These are phyloP conservation scores for Helostoma temminkii DNA, from an alignment of 2,797 vertebrate genomes.

Conservation along the genomic window DNA sequence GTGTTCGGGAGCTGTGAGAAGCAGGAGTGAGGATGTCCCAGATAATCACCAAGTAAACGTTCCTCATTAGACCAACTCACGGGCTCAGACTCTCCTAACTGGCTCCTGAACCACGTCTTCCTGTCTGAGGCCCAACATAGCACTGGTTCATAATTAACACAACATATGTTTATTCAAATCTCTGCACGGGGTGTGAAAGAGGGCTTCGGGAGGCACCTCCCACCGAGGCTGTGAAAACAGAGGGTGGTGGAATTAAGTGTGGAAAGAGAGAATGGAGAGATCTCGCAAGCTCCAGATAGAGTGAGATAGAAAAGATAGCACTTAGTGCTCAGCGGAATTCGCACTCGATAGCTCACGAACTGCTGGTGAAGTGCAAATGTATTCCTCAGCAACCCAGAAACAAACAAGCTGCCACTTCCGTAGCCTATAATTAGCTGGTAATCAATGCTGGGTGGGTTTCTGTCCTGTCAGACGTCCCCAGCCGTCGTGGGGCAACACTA, in stretches of 20 bases:
- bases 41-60: constrained; percentile 66
- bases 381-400: constrained; percentile 86
- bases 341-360: constrained; percentile 81
- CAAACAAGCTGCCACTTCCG: constrained; percentile 87
- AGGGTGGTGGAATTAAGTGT: constrained; percentile 78
- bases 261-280: constrained; percentile 65
- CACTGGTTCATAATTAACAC: constrained; percentile 81
- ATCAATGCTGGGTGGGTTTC: constrained; percentile 82
- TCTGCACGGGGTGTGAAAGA: constrained; percentile 79
- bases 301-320: constrained; percentile 73
- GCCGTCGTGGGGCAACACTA: constrained; percentile 67
- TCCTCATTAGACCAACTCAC: constrained; percentile 72
- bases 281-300: constrained; percentile 50
- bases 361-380: constrained; percentile 85
- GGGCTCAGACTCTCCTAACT: constrained; percentile 54
- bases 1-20: constrained; percentile 53
- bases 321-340: constrained; percentile 83
- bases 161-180: constrained; percentile 87
- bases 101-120: constrained; percentile 63
- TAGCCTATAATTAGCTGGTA: constrained; percentile 86
- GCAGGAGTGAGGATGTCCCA: constrained; percentile 36
- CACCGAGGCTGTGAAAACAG: constrained; percentile 80
- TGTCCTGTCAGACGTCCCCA: constrained; percentile 66
- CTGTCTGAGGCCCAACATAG: constrained; percentile 56
- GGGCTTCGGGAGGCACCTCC: constrained; percentile 80